Conservation (phyloP, 2,113 vertebrate genomes). For the Pundamilia nyererei region DNA sequence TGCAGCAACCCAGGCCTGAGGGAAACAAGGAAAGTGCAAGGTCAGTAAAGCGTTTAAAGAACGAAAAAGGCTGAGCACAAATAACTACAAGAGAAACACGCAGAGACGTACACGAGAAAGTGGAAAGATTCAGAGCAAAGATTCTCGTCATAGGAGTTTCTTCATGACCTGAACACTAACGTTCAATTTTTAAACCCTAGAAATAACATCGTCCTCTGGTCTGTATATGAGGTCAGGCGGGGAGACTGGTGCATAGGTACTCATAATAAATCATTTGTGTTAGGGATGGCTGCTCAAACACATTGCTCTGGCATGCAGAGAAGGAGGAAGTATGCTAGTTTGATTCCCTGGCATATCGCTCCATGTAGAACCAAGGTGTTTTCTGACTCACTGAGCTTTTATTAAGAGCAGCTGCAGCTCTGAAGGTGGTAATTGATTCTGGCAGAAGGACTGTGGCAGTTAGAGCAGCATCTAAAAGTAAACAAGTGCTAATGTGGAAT, state of each 20-base stretch:
- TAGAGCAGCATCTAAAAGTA: slow-evolving; percentile 14
- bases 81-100: not conserved
- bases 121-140: not conserved
- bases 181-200: not conserved
- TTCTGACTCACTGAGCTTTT: slow-evolving; percentile 46
- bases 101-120: not conserved
- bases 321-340: slow-evolving; percentile 53
- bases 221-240: not conserved
- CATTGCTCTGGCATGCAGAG: slow-evolving; percentile 65
- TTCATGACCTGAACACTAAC: not conserved
- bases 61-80: slow-evolving; percentile 7
- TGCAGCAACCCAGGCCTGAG: slow-evolving; percentile 35
- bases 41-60: slow-evolving; percentile 46
- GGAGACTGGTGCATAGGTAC: slow-evolving; percentile 3
- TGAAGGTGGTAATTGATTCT: slow-evolving; percentile 37
- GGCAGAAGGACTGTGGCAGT: slow-evolving; percentile 10
- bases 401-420: slow-evolving; percentile 4
- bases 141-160: not conserved
- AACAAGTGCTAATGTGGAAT: slow-evolving; percentile 27
- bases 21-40: slow-evolving; percentile 47
- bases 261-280: slow-evolving; percentile 51
- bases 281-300: slow-evolving; percentile 25
- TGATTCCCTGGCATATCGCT: slow-evolving; percentile 32
- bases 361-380: slow-evolving; percentile 11
- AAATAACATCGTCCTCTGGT: not conserved